phyloP scores from a whole-genome alignment of 2,113 vertebrate genomes.

The Aegithalos caudatus region DNA sequence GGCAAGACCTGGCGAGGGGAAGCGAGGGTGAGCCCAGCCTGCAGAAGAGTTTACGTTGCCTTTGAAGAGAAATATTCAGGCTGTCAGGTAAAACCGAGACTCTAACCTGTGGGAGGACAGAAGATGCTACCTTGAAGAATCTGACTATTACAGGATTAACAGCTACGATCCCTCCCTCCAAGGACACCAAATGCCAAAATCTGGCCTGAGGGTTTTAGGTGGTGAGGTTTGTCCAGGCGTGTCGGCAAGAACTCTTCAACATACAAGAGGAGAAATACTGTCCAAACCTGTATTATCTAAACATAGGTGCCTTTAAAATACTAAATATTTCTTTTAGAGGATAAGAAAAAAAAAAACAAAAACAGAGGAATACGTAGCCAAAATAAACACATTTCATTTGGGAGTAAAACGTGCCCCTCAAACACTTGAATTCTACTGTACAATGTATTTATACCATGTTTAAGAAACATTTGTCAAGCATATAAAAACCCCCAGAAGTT shows the following conservation, averaged over 20 bases:
- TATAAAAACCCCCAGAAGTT: constrained; percentile 32
- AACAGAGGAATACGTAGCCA: not conserved
- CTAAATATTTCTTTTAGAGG: not conserved
- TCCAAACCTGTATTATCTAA: constrained; percentile 47
- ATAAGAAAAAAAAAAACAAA: not conserved
- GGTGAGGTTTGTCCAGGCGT: constrained; percentile 42
- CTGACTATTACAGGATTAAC: constrained; percentile 62
- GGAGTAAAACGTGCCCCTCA: constrained; percentile 30
- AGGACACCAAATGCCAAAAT: constrained; percentile 3
- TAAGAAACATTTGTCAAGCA: constrained; percentile 61
- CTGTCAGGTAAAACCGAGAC: not conserved
- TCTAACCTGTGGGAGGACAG: constrained; percentile 37
- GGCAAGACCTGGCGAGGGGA: not conserved
- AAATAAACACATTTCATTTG: not conserved
- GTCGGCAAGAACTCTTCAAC: not conserved
- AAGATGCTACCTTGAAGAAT: constrained; percentile 52
- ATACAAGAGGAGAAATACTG: constrained; percentile 1
- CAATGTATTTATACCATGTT: constrained; percentile 30
- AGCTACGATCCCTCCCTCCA: constrained; percentile 23
- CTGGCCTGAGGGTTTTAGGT: constrained; percentile 22
- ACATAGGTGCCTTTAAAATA: not conserved
- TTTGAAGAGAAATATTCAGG: constrained; percentile 23
- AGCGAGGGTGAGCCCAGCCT: not conserved
- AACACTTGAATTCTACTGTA: not conserved
- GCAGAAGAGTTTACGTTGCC: not conserved